Percentiles rank a stretch among this genome's conserved stretches.
Evolutionary conservation across 1,140 invertebrate genomes (phyloP).

Genomic region (Microplitis demolitor): DNA sequence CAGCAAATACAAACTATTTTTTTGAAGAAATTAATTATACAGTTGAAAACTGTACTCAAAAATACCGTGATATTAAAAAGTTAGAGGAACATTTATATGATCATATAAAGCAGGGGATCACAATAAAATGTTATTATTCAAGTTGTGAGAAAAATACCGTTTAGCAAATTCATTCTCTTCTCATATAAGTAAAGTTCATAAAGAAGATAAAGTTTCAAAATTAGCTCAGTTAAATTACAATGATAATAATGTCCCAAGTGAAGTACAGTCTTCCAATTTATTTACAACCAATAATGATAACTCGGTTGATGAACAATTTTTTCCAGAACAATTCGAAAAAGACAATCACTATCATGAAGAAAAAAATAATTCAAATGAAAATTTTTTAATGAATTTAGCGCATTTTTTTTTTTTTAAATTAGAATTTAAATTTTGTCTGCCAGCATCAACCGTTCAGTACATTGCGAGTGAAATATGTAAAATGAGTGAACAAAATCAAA

Average conservation of each 20-base stretch:
- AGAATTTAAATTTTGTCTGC: constrained; percentile 8
- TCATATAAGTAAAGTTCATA: constrained; percentile 9
- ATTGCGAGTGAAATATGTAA: constrained; percentile 7
- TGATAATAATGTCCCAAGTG: background rate
- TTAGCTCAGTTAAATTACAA: background rate
- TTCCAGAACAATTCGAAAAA: background rate
- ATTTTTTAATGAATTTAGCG: constrained; percentile 6
- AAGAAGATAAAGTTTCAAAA: background rate
- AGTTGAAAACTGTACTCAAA: constrained; percentile 9
- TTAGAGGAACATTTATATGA: constrained; percentile 7
- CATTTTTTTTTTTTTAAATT: constrained; percentile 18
- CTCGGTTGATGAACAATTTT: background rate
- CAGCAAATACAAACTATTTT: background rate
- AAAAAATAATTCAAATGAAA: background rate
- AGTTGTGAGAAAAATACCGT: background rate
- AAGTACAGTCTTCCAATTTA: background rate
- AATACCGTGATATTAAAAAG: constrained; percentile 2
- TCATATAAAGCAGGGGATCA: background rate
- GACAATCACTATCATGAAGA: background rate
- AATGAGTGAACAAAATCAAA: background rate
- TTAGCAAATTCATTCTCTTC: background rate
- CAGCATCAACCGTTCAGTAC: constrained; percentile 18
- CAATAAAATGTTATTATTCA: constrained; percentile 9
- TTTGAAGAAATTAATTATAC: constrained; percentile 8
- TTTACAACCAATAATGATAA: background rate